These are phyloP conservation scores for Zaprionus camerounensis DNA, from an alignment of 1,140 invertebrate species.

Conservation along the genomic window DNA sequence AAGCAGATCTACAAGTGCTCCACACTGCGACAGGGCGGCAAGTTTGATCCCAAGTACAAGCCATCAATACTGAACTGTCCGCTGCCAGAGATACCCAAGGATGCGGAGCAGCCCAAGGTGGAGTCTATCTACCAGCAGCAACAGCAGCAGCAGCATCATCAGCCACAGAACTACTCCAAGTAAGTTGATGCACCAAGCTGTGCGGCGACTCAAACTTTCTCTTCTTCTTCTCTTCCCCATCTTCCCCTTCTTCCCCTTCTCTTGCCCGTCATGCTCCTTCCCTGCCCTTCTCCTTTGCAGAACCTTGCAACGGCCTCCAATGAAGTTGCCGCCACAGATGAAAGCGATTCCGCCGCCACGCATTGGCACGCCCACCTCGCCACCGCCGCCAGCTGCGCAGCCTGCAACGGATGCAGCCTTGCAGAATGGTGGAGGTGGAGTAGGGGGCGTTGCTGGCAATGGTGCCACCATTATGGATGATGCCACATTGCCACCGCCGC, in stretches of 20 bases:
- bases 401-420: conserved; percentile 27
- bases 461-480: conserved; percentile 52
- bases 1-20: conserved; percentile 84
- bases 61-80: conserved; percentile 84
- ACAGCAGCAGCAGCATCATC: conserved; percentile 64
- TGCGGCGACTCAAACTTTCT: conserved; percentile 11
- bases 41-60: conserved; percentile 83
- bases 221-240: not conserved
- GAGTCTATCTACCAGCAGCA: conserved; percentile 78
- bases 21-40: conserved; percentile 80
- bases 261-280: not conserved
- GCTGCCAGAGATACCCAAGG: conserved; percentile 83
- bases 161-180: conserved; percentile 76
- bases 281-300: conserved; percentile 38
- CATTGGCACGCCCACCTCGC: conserved; percentile 81
- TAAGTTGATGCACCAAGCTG: conserved; percentile 49
- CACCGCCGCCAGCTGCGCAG: conserved; percentile 63
- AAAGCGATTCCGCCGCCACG: conserved; percentile 84
- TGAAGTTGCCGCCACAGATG: conserved; percentile 83
- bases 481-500: conserved; percentile 72
- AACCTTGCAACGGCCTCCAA: conserved; percentile 81
- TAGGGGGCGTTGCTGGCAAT: not conserved
- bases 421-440: conserved; percentile 49
- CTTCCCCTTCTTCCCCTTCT: too few relatives aligned
- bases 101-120: conserved; percentile 76